Conservation (phyloP, 2,888 invertebrate species). For the Gastracanthus pulcherrimus region DNA sequence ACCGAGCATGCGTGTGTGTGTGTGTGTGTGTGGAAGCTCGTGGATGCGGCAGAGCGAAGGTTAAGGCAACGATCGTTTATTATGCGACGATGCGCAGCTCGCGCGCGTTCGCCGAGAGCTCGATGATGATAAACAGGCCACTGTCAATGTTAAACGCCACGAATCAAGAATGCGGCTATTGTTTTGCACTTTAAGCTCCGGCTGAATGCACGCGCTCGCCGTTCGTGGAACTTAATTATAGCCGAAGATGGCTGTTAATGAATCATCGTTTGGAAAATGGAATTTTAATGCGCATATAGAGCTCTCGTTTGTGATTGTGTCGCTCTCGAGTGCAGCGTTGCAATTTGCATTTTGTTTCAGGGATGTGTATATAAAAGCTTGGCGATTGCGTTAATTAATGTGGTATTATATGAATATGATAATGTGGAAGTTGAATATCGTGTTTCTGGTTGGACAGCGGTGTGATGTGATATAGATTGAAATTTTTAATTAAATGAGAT, state of each 20-base stretch:
- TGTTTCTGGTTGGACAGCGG: too few relatives aligned
- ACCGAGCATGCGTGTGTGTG: too few relatives aligned
- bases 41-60: slow-evolving; percentile 62
- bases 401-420: too few relatives aligned
- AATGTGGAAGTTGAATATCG: too few relatives aligned
- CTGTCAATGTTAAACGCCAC: slow-evolving; percentile 45
- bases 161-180: slow-evolving; percentile 52
- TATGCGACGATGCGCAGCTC: slow-evolving; percentile 30
- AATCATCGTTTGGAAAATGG: slow-evolving; percentile 19
- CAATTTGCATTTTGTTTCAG: too few relatives aligned
- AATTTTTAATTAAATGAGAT: too few relatives aligned
- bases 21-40: not conserved
- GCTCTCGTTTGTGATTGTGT: not conserved
- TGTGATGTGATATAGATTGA: too few relatives aligned
- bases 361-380: too few relatives aligned
- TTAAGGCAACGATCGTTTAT: slow-evolving; percentile 59
- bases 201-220: not conserved
- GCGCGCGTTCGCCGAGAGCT: slow-evolving; percentile 16
- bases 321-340: too few relatives aligned
- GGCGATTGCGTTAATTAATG: too few relatives aligned
- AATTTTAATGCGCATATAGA: slow-evolving; percentile 13
- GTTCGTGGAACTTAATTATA: slow-evolving; percentile 35
- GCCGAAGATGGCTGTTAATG: not conserved
- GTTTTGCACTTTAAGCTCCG: slow-evolving; percentile 42
- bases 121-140: slow-evolving; percentile 55